Evolutionary conservation across 2,888 invertebrate genomes (phyloP).

Genomic region (Ditylenchus weischeri): DNA sequence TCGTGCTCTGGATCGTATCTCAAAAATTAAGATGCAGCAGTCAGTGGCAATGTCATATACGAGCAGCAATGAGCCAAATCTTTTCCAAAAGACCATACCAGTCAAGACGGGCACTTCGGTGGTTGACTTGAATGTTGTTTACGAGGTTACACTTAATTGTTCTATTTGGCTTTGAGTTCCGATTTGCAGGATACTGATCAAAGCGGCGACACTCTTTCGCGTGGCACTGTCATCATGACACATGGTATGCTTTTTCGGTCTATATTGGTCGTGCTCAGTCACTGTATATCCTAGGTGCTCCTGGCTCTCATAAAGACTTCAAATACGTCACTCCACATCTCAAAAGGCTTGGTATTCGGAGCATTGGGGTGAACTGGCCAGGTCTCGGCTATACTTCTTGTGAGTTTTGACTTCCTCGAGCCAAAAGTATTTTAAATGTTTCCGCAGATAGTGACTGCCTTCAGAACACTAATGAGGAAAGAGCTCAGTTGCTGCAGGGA

Average conservation of each 20-base stretch:
- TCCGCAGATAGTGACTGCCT: conserved; percentile 34
- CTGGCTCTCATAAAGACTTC: conserved; percentile 44
- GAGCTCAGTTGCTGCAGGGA: conserved; percentile 33
- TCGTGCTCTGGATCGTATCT: too few relatives aligned
- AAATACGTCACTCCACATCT: conserved; percentile 39
- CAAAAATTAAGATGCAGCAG: too few relatives aligned
- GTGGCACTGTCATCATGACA: too few relatives aligned
- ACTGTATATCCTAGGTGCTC: background rate
- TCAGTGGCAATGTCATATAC: too few relatives aligned
- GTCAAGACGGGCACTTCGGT: too few relatives aligned
- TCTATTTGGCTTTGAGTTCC: too few relatives aligned
- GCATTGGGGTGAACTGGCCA: conserved; percentile 39
- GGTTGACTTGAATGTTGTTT: too few relatives aligned
- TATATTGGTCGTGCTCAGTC: background rate
- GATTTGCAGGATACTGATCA: too few relatives aligned
- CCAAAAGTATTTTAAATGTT: background rate
- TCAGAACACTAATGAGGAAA: conserved; percentile 35
- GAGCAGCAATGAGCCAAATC: too few relatives aligned
- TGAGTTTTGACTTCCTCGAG: conserved; percentile 7
- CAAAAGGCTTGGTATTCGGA: conserved; percentile 29
- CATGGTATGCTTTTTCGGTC: background rate
- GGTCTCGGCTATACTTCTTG: conserved; percentile 39
- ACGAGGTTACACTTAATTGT: too few relatives aligned
- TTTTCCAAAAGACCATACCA: too few relatives aligned
- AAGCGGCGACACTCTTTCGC: too few relatives aligned